These are phyloP conservation scores for Falco peregrinus DNA, from an alignment of 2,797 vertebrate species.

Conservation along the genomic window DNA sequence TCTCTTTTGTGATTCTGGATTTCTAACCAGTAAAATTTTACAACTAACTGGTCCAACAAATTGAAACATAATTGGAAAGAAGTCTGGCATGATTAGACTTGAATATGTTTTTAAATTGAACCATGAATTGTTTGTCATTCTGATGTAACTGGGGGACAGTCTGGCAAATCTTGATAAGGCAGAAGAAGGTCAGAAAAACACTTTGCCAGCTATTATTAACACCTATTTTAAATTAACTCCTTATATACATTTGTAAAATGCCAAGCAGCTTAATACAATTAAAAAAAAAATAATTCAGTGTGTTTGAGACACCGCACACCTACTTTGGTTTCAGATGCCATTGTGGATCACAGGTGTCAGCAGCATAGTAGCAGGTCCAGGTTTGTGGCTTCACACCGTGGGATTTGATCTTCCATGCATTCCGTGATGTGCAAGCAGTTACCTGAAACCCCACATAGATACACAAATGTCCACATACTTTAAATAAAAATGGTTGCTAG, in stretches of 20 bases:
- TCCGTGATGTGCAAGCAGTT: neutral
- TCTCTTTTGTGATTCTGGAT: neutral
- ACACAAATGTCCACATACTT: neutral
- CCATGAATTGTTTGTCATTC: neutral
- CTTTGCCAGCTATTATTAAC: neutral
- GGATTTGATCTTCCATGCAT: neutral
- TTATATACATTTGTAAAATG: neutral
- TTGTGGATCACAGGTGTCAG: neutral
- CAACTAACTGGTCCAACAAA: neutral
- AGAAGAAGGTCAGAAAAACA: neutral
- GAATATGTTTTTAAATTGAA: neutral
- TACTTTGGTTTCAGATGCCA: neutral
- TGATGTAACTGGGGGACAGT: neutral
- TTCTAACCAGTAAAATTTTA: neutral
- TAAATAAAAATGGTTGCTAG: neutral
- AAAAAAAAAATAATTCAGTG: neutral
- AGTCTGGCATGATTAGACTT: neutral
- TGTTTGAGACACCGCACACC: neutral
- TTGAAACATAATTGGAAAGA: neutral
- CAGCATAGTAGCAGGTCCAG: neutral
- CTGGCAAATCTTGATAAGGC: neutral
- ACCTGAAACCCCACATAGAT: rapidly evolving
- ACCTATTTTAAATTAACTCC: neutral
- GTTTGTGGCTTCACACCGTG: neutral
- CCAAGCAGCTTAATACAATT: neutral